Evolutionary conservation across 2,797 vertebrate genomes (phyloP).

Genomic region (Rhinella marina): DNA sequence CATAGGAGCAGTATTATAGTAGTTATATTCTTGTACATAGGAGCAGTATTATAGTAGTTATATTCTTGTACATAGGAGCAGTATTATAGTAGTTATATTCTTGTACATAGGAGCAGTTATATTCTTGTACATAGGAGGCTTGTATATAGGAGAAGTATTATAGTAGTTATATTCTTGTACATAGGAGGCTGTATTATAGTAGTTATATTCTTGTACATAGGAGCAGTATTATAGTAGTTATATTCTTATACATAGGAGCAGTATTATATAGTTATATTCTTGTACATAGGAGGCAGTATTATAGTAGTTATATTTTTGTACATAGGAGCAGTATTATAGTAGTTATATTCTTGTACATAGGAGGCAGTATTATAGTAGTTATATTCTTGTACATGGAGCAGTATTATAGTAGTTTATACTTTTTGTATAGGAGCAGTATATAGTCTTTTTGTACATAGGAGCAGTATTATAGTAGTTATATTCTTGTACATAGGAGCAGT

Average conservation of each 20-base stretch:
- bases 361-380: background rate
- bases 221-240: conserved; percentile 11
- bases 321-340: no score
- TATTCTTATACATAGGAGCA: background rate
- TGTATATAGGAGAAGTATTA: no score
- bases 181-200: no score
- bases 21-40: conserved; percentile 4
- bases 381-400: background rate
- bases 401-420: no score
- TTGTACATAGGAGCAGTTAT: no score
- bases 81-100: no score
- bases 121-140: background rate
- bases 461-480: background rate
- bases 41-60: conserved; percentile 5
- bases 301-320: background rate
- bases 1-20: no score
- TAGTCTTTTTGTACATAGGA: background rate
- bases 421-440: no score
- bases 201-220: background rate
- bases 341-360: background rate
- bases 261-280: conserved; percentile 11
- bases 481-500: background rate
- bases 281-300: background rate
- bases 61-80: background rate
- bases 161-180: background rate